Base-by-base conservation (phyloP, 2,113 vertebrate genomes). In the Mobula hypostoma region DNA sequence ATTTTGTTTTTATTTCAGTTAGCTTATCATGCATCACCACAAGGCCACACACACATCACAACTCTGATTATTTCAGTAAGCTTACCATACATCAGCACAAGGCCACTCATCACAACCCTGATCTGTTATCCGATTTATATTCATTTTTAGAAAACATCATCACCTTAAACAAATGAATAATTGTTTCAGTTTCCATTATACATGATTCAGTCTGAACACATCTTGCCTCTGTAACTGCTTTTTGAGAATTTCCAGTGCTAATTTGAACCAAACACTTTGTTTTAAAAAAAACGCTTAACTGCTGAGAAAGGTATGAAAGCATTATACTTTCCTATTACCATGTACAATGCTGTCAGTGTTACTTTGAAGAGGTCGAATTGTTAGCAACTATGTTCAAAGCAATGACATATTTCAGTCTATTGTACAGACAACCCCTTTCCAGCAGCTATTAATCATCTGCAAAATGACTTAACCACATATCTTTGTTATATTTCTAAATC, bases 391-490 rank as follows among this genome's bases (percentile, higher is more conserved):
- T 12, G 91, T 76, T 93, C 66, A 93, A 93, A 74, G 66, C 36
- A 74, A 56, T 93, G 70, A 93, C 68, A 93, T 74, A 93, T 93
- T 92, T 93, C 19, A 29, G 36, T 72, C 36, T 93, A 93, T 74
- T 93, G 36, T 74, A 76, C 48, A 56, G 91, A 14, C 70, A 93
- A 56, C 21, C 32, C 66, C 68, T 56, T 70, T 12, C 66, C 68
- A 93, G 40, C 91, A 93, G 68, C 66, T 29, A 93, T 56, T 72
- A 74, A 74, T 72, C 91, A 56, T 93, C 91, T 40, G 24, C 70
- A 93, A 72, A 93, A 90, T 19, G 61, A 93, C 91, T 56, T 40
- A 93, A 93, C 70, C 91, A 93, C 21, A 93, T 5, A 93, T 74
- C 32, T 92, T 70, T 93, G 36, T 48, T 76, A 19, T 93, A 40